Conservation (phyloP, 2,797 vertebrate genomes). For the Karalla daura region DNA sequence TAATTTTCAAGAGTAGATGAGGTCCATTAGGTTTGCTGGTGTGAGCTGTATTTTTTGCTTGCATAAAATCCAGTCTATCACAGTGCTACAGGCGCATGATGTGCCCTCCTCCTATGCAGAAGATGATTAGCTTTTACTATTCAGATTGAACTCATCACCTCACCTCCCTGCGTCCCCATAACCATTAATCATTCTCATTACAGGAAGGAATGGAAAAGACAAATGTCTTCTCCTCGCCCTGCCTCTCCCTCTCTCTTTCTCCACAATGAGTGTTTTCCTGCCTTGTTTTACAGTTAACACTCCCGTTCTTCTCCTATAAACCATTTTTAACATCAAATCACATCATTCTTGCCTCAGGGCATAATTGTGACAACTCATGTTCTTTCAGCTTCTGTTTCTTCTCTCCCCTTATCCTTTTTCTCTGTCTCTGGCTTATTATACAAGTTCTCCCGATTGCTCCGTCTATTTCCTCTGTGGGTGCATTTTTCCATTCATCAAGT, state of each 20-base stretch:
- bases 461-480: rapidly evolving
- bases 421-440: not conserved
- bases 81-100: constrained; percentile 5
- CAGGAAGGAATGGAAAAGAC: constrained; percentile 26
- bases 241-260: not conserved
- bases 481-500: not conserved
- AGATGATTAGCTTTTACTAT: constrained; percentile 58
- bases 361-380: constrained; percentile 19
- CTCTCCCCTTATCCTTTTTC: not conserved
- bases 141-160: constrained; percentile 51
- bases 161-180: constrained; percentile 25
- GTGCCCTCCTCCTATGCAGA: constrained; percentile 24
- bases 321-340: constrained; percentile 13
- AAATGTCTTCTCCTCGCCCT: not conserved
- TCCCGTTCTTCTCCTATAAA: constrained; percentile 12
- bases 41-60: not conserved
- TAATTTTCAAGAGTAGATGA: constrained; percentile 3
- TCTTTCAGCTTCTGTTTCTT: not conserved
- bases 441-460: not conserved
- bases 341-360: constrained; percentile 11
- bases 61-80: constrained; percentile 2
- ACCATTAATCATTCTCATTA: constrained; percentile 50
- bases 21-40: constrained; percentile 13
- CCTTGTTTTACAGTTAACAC: not conserved
- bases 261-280: constrained; percentile 1